Percentiles rank a stretch among this genome's conserved stretches.
Conservation (phyloP, 2,888 invertebrate species). For the Chydorus sphaericus region DNA sequence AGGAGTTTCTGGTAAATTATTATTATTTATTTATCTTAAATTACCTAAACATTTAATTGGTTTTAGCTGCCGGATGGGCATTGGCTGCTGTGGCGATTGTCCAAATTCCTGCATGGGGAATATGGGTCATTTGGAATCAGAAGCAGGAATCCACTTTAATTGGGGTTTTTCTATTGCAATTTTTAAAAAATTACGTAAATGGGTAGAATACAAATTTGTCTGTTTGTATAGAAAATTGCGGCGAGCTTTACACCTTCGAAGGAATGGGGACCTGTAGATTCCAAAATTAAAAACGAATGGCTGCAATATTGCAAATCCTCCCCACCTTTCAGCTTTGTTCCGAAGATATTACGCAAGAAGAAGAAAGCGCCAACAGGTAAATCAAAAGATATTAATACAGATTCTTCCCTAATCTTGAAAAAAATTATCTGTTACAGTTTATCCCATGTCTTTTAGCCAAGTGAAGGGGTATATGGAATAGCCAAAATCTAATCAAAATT, state of each 20-base stretch:
- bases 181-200: background rate
- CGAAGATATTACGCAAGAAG: too few relatives aligned
- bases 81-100: constrained; percentile 20
- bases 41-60: background rate
- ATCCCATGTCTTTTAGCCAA: too few relatives aligned
- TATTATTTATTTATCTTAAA: background rate
- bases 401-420: too few relatives aligned
- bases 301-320: constrained; percentile 24
- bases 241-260: constrained; percentile 20
- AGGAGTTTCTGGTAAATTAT: background rate
- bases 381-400: too few relatives aligned
- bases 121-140: constrained; percentile 22
- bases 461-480: too few relatives aligned
- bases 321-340: background rate
- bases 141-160: constrained; percentile 24
- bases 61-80: constrained; percentile 17
- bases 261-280: constrained; percentile 23
- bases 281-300: constrained; percentile 27
- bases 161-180: constrained; percentile 19
- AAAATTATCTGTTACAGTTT: too few relatives aligned
- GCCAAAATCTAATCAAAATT: too few relatives aligned
- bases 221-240: constrained; percentile 18
- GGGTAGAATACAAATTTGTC: background rate
- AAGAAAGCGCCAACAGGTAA: too few relatives aligned
- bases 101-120: constrained; percentile 31